Conservation (phyloP, 2,888 invertebrate species). For the Himalopsyche japonica region DNA sequence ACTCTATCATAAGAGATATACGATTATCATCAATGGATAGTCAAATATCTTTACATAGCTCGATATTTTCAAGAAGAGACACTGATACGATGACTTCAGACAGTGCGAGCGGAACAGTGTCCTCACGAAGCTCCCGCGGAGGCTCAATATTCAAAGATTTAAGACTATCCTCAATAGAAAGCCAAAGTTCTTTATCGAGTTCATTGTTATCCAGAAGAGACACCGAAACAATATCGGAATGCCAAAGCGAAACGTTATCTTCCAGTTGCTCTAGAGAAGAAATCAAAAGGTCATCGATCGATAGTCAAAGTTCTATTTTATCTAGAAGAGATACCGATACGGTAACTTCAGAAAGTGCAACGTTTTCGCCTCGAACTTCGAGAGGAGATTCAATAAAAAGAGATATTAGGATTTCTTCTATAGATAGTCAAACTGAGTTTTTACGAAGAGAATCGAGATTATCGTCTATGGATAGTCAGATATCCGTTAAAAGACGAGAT, state of each 20-base stretch:
- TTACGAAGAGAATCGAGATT: conserved; percentile 29
- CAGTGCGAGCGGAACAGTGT: not conserved
- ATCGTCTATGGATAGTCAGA: conserved; percentile 35
- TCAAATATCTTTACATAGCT: conserved; percentile 9
- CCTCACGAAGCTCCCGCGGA: conserved; percentile 9
- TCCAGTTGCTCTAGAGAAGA: conserved; percentile 26
- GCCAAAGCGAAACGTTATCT: conserved; percentile 5
- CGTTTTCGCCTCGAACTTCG: conserved; percentile 19
- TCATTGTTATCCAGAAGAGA: conserved; percentile 32
- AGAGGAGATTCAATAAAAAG: conserved; percentile 34
- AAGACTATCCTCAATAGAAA: conserved; percentile 31
- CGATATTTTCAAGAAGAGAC: conserved; percentile 6
- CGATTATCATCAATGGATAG: conserved; percentile 16
- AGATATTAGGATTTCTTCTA: conserved; percentile 15
- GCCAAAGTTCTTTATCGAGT: conserved; percentile 35
- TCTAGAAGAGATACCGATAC: conserved; percentile 24
- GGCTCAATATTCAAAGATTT: conserved; percentile 30
- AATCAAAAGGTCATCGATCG: conserved; percentile 31
- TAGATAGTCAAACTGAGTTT: conserved; percentile 11
- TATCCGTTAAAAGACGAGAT: not conserved
- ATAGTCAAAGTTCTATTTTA: conserved; percentile 31
- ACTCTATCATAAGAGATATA: conserved; percentile 2
- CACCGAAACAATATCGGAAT: conserved; percentile 15
- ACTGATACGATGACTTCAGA: conserved; percentile 9
- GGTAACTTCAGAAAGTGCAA: conserved; percentile 13